Evolutionary conservation across 2,888 invertebrate genomes (phyloP), one percentile per base, ranked within the genome.

Genomic region (Steromphala cineraria): DNA sequence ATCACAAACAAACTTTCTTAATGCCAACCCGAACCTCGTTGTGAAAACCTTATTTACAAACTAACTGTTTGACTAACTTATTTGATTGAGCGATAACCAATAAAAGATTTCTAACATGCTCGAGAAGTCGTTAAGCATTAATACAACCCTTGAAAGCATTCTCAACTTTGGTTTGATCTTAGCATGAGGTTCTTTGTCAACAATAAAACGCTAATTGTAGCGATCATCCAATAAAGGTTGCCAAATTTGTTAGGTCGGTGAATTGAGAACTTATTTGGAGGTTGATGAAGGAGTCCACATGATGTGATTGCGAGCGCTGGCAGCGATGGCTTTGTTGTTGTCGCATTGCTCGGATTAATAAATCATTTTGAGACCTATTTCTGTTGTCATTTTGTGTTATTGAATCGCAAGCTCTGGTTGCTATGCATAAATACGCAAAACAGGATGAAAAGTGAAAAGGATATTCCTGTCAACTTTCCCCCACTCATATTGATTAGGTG

Each of bases 301-400:
- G 28, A 28, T 62, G 28, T 62, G 62, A 28, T 62, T 62, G 28
- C 62, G 2, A 62, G 62, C 62, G 8, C 46, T 46, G 46, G 46
- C 46, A 10, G 10, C 13, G 13, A 46, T 13, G 46, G 46, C 46
- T 46, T 56, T 56, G 56, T 56, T 21, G 56, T 24, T 7, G 24
- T 56, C 24, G 21, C 24, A 24, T 56, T 24, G 24, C 56, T 24
- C 19, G 56, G 5, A 56, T 71, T 71, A 71, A 71, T 71, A 71
- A 71, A 71, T 71, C 71, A 71, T 71, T 31, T 71, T 19, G 36
- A 71, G 71, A 10, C 28, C 71, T 71, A 71, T 71, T 36, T 71
- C 40, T n/a, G 19, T 31, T 36, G 71, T 71, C 71, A 36, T 71
- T 31, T 71, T 36, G 71, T 17, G 19, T 36, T 71, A 71, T 40